Conservation (phyloP, 2,888 invertebrate genomes). For the Pandemis cinnamomeana region DNA sequence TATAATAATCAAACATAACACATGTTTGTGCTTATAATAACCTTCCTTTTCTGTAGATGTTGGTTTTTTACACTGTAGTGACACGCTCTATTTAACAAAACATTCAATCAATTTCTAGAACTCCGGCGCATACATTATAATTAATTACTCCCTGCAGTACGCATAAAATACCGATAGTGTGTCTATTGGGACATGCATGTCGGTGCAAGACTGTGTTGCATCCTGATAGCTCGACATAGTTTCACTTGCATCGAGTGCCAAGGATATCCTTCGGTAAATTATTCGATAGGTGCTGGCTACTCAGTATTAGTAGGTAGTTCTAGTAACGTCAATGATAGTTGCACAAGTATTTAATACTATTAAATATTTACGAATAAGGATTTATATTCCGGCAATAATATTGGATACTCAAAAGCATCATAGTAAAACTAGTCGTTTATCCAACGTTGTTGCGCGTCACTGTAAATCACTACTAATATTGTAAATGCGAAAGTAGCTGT, state of each 20-base stretch:
- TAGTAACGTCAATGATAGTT: background rate
- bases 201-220: constrained; percentile 33
- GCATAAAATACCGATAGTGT: constrained; percentile 5
- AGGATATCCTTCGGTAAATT: constrained; percentile 27
- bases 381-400: no score
- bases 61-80: background rate
- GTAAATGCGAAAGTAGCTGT: no score
- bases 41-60: background rate
- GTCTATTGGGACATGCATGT: constrained; percentile 31
- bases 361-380: no score
- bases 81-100: constrained; percentile 4
- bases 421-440: no score
- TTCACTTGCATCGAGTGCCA: constrained; percentile 32
- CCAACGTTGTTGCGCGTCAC: no score
- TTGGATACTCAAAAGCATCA: no score
- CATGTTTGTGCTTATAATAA: background rate
- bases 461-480: no score
- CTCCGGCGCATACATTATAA: constrained; percentile 12
- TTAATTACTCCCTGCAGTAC: constrained; percentile 1
- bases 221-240: constrained; percentile 23
- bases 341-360: no score
- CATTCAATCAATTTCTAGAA: constrained; percentile 12
- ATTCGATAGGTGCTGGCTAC: constrained; percentile 15
- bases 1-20: no score
- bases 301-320: background rate